Percentiles rank a stretch among this genome's conserved stretches.
These are phyloP conservation scores for Ecdyonurus torrentis DNA, from an alignment of 2,888 invertebrate species.

Conservation along the genomic window DNA sequence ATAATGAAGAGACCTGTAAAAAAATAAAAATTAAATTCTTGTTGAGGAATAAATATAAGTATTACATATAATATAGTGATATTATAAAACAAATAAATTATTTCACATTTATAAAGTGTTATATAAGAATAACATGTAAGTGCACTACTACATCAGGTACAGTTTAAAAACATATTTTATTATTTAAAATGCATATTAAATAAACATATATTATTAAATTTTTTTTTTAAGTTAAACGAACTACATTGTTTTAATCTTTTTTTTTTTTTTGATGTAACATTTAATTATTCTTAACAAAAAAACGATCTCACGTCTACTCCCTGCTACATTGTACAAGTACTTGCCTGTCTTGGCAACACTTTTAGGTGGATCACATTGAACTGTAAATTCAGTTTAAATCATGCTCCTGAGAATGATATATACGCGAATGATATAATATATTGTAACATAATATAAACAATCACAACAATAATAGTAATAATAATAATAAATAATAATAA, in stretches of 20 bases:
- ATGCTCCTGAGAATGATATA: not conserved
- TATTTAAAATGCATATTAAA: too few relatives aligned
- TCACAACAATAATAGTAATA: not conserved
- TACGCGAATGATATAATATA: not conserved
- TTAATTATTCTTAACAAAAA: too few relatives aligned
- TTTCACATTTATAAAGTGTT: too few relatives aligned
- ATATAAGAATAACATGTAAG: too few relatives aligned
- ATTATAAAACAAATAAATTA: too few relatives aligned
- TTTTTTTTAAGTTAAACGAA: too few relatives aligned
- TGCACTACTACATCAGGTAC: not conserved
- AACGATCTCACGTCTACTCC: not conserved
- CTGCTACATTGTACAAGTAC: not conserved
- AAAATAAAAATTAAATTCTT: not conserved
- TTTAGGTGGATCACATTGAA: not conserved
- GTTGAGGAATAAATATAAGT: too few relatives aligned
- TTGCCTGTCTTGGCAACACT: not conserved
- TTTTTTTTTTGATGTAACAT: too few relatives aligned
- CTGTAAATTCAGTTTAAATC: not conserved
- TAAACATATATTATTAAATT: too few relatives aligned
- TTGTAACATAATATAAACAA: not conserved
- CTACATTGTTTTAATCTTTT: too few relatives aligned
- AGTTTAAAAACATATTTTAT: too few relatives aligned
- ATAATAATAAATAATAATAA: not conserved
- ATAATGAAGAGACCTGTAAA: not conserved
- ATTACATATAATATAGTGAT: too few relatives aligned